These are phyloP conservation scores for Bombus impatiens DNA, from an alignment of 1,140 invertebrate genomes.

Conservation along the genomic window DNA sequence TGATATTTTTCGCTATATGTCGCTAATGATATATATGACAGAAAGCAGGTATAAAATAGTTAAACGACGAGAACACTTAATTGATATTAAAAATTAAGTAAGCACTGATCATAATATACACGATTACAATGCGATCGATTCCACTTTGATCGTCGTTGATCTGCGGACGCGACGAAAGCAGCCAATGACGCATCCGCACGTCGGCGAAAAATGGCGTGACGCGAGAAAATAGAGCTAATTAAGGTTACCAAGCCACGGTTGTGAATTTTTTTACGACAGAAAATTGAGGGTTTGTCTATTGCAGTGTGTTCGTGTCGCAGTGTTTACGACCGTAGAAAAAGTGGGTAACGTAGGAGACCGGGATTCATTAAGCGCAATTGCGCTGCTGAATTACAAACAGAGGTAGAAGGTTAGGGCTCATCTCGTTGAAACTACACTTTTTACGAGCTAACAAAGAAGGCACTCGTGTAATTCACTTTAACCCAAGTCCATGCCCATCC, in stretches of 20 bases:
- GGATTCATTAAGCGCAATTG: slow-evolving; percentile 44
- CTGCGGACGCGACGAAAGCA: neutral
- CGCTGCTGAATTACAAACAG: slow-evolving; percentile 23
- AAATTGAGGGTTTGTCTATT: slow-evolving; percentile 33
- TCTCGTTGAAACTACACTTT: neutral
- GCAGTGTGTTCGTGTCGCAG: neutral
- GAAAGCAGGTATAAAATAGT: too few relatives aligned
- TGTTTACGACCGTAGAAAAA: slow-evolving; percentile 33
- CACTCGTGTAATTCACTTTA: neutral
- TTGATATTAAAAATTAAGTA: neutral
- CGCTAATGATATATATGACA: too few relatives aligned
- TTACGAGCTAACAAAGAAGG: neutral
- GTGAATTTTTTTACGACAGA: slow-evolving; percentile 26
- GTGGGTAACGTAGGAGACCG: slow-evolving; percentile 13
- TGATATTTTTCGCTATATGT: neutral
- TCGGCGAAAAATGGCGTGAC: neutral
- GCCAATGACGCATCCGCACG: neutral
- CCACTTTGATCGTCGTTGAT: neutral
- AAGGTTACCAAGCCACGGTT: neutral
- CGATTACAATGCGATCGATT: neutral
- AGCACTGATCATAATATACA: too few relatives aligned
- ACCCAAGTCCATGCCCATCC: too few relatives aligned
- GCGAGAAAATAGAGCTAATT: slow-evolving; percentile 33
- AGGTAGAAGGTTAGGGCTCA: slow-evolving; percentile 15
- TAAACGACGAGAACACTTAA: too few relatives aligned